Evolutionary conservation across 2,888 invertebrate genomes (phyloP).

Genomic region (Augiades crinisus): DNA sequence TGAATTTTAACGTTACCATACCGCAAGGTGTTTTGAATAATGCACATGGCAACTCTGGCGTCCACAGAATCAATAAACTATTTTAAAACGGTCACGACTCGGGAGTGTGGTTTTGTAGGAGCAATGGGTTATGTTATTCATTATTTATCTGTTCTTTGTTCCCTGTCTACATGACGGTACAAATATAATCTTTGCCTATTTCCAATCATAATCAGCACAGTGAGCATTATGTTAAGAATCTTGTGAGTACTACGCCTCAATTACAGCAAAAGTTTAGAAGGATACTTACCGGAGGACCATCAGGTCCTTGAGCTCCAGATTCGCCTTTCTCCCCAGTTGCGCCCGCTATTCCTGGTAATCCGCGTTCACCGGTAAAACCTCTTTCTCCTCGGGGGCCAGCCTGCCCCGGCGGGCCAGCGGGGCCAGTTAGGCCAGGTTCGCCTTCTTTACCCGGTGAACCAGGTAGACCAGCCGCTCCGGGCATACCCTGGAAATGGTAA

Average conservation of each 20-base stretch:
- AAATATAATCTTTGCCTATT: too few species aligned
- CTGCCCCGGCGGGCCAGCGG: slow-evolving; percentile 81
- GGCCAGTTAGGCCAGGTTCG: slow-evolving; percentile 86
- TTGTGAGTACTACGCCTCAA: too few species aligned
- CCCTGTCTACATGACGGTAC: too few species aligned
- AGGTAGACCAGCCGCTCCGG: slow-evolving; percentile 87
- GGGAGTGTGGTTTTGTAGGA: not conserved
- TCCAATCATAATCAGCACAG: too few species aligned
- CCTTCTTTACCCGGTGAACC: slow-evolving; percentile 92
- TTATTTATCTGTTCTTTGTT: not conserved
- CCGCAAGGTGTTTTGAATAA: slow-evolving; percentile 50
- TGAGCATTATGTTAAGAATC: too few species aligned
- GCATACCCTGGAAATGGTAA: slow-evolving; percentile 84
- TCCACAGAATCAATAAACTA: slow-evolving; percentile 25
- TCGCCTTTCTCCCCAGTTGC: slow-evolving; percentile 84
- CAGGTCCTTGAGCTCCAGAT: slow-evolving; percentile 84
- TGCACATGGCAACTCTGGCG: slow-evolving; percentile 38
- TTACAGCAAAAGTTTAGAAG: too few species aligned
- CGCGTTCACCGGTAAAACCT: slow-evolving; percentile 89
- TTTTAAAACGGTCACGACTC: slow-evolving; percentile 5
- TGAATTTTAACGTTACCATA: slow-evolving; percentile 62
- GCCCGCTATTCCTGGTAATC: slow-evolving; percentile 86
- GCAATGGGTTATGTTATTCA: not conserved
- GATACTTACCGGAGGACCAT: slow-evolving; percentile 85
- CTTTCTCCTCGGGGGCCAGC: slow-evolving; percentile 84